These are phyloP conservation scores for Brachionus plicatilis DNA, from an alignment of 1,140 invertebrate genomes.

Conservation along the genomic window DNA sequence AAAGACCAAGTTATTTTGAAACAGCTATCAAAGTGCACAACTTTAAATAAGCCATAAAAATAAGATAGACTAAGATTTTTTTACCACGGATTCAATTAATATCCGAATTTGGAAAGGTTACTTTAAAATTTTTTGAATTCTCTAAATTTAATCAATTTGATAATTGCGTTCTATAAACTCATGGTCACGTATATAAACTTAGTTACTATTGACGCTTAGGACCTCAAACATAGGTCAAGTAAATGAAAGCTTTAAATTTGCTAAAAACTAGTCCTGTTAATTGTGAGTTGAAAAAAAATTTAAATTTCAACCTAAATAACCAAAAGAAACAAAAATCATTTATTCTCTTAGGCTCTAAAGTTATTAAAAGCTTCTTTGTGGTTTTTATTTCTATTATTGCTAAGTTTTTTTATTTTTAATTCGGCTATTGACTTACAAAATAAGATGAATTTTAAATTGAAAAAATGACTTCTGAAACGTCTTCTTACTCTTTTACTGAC, in stretches of 20 bases:
- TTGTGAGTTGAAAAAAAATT: constrained; percentile 9
- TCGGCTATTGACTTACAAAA: background rate
- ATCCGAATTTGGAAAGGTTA: background rate
- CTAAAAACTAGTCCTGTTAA: background rate
- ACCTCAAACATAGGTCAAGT: constrained; percentile 13
- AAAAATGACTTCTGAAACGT: background rate
- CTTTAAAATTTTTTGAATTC: background rate
- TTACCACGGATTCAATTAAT: background rate
- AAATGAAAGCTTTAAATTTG: background rate
- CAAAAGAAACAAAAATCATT: background rate
- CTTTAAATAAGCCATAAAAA: background rate
- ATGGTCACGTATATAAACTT: constrained; percentile 23
- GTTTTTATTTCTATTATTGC: background rate
- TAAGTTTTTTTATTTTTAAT: background rate
- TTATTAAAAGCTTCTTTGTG: background rate
- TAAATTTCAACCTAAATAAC: constrained; percentile 29
- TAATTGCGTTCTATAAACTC: background rate
- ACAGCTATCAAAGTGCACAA: background rate
- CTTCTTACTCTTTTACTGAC: background rate
- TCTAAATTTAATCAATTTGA: background rate
- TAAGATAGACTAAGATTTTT: background rate
- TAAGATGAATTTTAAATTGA: background rate
- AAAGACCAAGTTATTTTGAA: background rate
- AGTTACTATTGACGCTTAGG: constrained; percentile 15
- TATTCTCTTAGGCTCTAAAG: background rate